phyloP scores from a whole-genome alignment of 2,113 vertebrate genomes.

The Mastomys coucha region DNA sequence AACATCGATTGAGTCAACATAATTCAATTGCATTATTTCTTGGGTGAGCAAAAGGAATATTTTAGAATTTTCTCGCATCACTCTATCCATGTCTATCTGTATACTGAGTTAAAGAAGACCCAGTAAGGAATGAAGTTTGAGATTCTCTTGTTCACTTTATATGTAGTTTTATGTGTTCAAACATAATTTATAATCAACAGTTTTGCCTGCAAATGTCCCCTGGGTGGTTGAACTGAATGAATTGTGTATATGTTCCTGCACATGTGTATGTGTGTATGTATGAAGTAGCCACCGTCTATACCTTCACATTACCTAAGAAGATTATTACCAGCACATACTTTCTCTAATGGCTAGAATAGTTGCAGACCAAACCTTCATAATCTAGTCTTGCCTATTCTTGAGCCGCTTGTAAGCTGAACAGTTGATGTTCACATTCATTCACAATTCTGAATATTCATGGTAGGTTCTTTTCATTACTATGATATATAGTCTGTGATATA shows the following conservation, averaged over 20 bases:
- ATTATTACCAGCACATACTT: neutral
- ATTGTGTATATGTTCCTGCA: neutral
- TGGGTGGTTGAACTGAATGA: neutral
- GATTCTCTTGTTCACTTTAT: neutral
- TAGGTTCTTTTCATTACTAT: neutral
- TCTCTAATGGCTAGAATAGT: neutral
- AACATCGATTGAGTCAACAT: conserved; percentile 23
- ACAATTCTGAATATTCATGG: neutral
- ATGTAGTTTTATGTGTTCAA: neutral
- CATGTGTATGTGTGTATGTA: neutral
- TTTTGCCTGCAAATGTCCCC: neutral
- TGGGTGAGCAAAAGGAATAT: neutral
- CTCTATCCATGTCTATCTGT: neutral
- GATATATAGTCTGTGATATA: neutral
- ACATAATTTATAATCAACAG: neutral
- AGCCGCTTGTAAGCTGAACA: neutral
- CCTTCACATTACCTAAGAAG: neutral
- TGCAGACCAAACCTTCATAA: neutral
- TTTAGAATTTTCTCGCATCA: neutral
- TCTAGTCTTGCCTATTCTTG: neutral
- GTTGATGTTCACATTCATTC: neutral
- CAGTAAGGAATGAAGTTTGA: neutral
- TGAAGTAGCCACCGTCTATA: neutral
- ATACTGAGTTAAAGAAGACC: neutral
- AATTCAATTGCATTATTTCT: neutral